These are phyloP conservation scores for Shargacucullia verbasci DNA, from an alignment of 2,888 invertebrate species.

Conservation along the genomic window DNA sequence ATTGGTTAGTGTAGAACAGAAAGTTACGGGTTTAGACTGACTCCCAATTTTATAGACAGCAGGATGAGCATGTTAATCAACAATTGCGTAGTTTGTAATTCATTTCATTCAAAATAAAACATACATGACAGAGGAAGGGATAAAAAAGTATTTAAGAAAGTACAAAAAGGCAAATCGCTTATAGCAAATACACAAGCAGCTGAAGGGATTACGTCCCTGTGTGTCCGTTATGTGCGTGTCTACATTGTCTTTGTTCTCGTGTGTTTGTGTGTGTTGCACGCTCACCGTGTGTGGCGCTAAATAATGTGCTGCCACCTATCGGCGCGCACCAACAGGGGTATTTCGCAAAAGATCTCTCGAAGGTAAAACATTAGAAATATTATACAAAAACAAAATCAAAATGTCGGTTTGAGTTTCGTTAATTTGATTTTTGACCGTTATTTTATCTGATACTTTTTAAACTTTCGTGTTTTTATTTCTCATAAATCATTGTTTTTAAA, in stretches of 20 bases:
- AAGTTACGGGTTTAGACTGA: slow-evolving; percentile 69
- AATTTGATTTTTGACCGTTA: slow-evolving; percentile 71
- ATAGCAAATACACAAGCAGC: slow-evolving; percentile 88
- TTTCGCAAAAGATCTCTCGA: slow-evolving; percentile 99
- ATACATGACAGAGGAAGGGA: slow-evolving; percentile 46
- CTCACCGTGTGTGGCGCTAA: slow-evolving; percentile 89
- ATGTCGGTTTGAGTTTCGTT: slow-evolving; percentile 81
- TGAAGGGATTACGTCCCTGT: slow-evolving; percentile 79
- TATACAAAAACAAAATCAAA: slow-evolving; percentile 75
- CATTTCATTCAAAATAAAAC: slow-evolving; percentile 58
- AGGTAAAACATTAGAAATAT: slow-evolving; percentile 92
- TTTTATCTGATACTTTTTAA: slow-evolving; percentile 70
- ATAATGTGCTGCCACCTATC: slow-evolving; percentile 85
- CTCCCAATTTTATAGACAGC: slow-evolving; percentile 79
- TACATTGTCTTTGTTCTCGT: slow-evolving; percentile 89
- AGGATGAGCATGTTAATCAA: slow-evolving; percentile 83
- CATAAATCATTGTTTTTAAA: slow-evolving; percentile 74
- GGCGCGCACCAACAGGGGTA: slow-evolving; percentile 92
- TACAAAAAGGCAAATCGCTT: slow-evolving; percentile 74
- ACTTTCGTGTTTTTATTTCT: slow-evolving; percentile 71
- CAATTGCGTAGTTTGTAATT: slow-evolving; percentile 76
- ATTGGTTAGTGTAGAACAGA: slow-evolving; percentile 75
- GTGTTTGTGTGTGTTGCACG: slow-evolving; percentile 90
- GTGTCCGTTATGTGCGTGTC: slow-evolving; percentile 89
- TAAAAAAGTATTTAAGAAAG: slow-evolving; percentile 53